Evolutionary conservation across 2,113 vertebrate genomes (phyloP).

Genomic region (Cranoglanis bouderius): DNA sequence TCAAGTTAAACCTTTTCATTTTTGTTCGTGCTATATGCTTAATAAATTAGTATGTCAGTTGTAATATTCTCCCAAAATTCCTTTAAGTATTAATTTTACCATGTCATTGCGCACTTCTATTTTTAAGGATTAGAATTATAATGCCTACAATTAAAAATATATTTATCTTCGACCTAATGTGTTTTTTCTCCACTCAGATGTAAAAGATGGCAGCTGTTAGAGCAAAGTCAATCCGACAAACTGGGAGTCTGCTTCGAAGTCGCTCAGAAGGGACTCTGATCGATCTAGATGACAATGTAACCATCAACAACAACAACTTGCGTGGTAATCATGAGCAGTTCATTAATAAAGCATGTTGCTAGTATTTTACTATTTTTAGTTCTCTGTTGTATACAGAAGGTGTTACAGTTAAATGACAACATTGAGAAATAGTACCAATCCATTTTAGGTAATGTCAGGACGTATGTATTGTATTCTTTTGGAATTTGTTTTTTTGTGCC

Average conservation of each 20-base stretch:
- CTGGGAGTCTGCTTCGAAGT: conserved; percentile 76
- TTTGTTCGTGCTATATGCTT: background rate
- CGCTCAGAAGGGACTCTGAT: conserved; percentile 86
- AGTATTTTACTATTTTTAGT: background rate
- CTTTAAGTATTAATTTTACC: background rate
- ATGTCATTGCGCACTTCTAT: background rate
- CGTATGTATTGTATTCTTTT: background rate
- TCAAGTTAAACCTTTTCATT: background rate
- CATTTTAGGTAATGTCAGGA: background rate
- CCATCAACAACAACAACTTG: conserved; percentile 66
- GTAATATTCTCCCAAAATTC: background rate
- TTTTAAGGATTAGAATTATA: background rate
- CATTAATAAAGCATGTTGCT: background rate
- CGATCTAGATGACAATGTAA: conserved; percentile 74
- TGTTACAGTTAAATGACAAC: background rate
- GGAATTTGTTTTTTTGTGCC: background rate
- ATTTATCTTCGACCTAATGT: background rate
- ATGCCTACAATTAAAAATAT: background rate
- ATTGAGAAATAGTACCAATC: background rate
- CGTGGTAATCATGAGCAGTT: conserved; percentile 66
- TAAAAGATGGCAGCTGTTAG: conserved; percentile 78
- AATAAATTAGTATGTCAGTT: background rate
- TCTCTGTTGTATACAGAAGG: background rate
- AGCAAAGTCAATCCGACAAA: conserved; percentile 64
- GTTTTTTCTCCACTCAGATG: conserved; percentile 63